Evolutionary conservation across 2,888 invertebrate species (phyloP).

Genomic region (Nemotelus pantherinus): DNA sequence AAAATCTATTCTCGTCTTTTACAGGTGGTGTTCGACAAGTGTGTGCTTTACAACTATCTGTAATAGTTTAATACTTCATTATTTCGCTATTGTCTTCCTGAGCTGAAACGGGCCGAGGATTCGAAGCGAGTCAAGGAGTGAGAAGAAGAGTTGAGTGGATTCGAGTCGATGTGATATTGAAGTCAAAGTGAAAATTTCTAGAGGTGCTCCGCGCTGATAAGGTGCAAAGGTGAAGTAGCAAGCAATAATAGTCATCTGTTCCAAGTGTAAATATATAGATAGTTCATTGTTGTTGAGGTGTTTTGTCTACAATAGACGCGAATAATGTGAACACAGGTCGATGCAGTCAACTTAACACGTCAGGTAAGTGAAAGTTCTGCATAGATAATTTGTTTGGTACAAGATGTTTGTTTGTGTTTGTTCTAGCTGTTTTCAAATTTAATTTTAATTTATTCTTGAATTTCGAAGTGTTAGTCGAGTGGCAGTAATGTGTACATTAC

Average conservation of each 20-base stretch:
- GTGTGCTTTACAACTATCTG: constrained; percentile 33
- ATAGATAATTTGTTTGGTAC: too few species aligned
- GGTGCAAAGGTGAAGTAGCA: constrained; percentile 32
- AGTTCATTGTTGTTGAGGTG: constrained; percentile 16
- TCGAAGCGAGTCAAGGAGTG: too few species aligned
- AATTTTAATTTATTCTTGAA: constrained; percentile 18
- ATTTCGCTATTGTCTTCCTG: constrained; percentile 28
- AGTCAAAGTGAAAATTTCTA: constrained; percentile 40
- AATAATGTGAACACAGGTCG: constrained; percentile 17
- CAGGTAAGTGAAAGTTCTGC: constrained; percentile 21
- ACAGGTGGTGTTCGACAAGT: constrained; percentile 35
- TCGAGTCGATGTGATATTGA: constrained; percentile 24
- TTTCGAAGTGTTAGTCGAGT: constrained; percentile 13
- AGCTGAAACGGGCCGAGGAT: too few species aligned
- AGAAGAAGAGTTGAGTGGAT: too few species aligned
- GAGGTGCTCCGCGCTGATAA: constrained; percentile 25
- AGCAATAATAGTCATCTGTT: constrained; percentile 33
- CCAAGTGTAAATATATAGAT: constrained; percentile 19
- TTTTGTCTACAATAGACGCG: constrained; percentile 24
- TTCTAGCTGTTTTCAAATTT: constrained; percentile 12
- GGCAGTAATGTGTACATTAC: too few species aligned
- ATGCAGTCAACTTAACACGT: constrained; percentile 6
- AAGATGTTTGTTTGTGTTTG: background rate
- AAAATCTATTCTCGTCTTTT: constrained; percentile 14
- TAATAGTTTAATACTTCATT: constrained; percentile 26